Base-by-base conservation (phyloP, 1,140 invertebrate genomes). In the Lordiphosa stackelbergi region DNA sequence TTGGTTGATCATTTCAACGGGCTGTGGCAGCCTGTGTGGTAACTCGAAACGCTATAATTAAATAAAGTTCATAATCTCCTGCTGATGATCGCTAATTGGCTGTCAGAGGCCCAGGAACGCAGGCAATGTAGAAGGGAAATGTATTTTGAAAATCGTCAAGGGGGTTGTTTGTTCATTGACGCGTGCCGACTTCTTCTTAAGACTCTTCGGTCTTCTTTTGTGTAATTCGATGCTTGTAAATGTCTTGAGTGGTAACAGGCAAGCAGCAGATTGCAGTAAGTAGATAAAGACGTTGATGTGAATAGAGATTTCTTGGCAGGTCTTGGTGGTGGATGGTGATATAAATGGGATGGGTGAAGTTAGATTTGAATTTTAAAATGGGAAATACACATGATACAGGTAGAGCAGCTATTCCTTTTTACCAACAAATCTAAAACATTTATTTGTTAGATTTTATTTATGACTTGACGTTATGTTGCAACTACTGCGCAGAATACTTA, bases 51-150 rank as follows among this genome's bases (percentile, higher is more conserved):
- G 49, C 51, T 61, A 69, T 69, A 45, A 69, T 69, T 69, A 53
- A 31, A 31, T 62, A 56, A 54, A 46, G 46, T 53, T 63, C 52
- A 55, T 71, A 68, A 77, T 77, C 68, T 75, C 11, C 43, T 55
- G 40, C 55, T 66, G 72, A 78, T 78, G 74, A 78, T 78, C 74
- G 43, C 74, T 79, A 63, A 73, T 66, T 73, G 59, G 54, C 70
- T 78, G 74, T 79, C 74, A 78, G 62, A 51, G 53, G 10, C 43
- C 37, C 58, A 66, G 74, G 70, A 35, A 22, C 38, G 38, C 75
- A 78, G 74, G 36, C 41, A 16, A 1, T 24, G 22, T 3, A 56
- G 62, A 22, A 49, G 73, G 63, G 35, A 11, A 24, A 11, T 43
- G n/a, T 8, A 8, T 40, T 41, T n/a, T 12, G 10, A 2, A 28